These are phyloP conservation scores for Aspidoscelis tigris DNA, from an alignment of 2,113 vertebrate species.

Conservation along the genomic window DNA sequence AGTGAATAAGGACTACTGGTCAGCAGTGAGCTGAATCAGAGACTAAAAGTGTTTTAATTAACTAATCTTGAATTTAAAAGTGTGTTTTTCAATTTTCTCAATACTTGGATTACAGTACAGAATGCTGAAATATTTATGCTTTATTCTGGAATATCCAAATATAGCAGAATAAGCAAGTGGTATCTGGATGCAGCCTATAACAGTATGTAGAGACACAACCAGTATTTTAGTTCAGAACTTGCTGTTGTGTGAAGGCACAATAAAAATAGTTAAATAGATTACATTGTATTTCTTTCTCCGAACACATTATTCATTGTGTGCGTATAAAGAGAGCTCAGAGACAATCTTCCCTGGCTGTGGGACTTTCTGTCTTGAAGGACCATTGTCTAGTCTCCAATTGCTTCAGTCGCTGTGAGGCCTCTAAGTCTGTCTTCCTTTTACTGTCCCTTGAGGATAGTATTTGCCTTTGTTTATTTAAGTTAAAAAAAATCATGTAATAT, in stretches of 20 bases:
- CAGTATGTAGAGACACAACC: background rate
- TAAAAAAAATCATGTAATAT: constrained; percentile 28
- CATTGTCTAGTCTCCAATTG: constrained; percentile 16
- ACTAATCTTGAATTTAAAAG: no score
- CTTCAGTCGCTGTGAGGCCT: background rate
- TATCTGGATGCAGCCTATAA: no score
- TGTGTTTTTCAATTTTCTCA: no score
- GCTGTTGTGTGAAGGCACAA: background rate
- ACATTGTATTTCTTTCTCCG: constrained; percentile 33
- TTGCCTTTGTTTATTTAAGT: constrained; percentile 41
- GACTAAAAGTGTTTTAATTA: no score
- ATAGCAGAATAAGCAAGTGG: no score
- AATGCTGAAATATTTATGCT: no score
- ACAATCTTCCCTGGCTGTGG: rapidly evolving
- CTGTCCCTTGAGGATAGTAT: constrained; percentile 25
- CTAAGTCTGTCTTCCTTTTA: constrained; percentile 11
- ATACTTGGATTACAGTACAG: no score
- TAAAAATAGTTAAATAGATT: constrained; percentile 9
- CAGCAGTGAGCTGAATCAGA: no score
- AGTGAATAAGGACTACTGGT: no score
- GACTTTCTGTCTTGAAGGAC: constrained; percentile 6
- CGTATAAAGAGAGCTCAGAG: background rate
- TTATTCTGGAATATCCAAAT: no score
- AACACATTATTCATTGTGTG: background rate
- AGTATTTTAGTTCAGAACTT: no score